Percentiles rank a stretch among this genome's conserved stretches.
Evolutionary conservation across 2,888 invertebrate species (phyloP).

Genomic region (Pheosia gnoma): DNA sequence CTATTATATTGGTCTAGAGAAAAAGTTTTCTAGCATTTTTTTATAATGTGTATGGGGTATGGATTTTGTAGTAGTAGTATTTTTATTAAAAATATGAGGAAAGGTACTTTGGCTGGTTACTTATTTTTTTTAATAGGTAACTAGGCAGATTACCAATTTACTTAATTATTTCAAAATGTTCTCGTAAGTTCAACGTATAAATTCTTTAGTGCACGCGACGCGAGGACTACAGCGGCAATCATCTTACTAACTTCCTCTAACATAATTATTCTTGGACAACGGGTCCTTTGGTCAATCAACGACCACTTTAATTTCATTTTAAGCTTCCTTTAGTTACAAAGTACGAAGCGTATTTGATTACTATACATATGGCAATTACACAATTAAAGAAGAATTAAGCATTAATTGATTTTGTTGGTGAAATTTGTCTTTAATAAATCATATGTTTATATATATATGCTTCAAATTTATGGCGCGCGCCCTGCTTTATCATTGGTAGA

Average conservation of each 20-base stretch:
- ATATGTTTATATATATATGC: constrained; percentile 13
- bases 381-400: constrained; percentile 12
- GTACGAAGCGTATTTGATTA: constrained; percentile 54
- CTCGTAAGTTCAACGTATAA: background rate
- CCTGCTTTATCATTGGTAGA: constrained; percentile 13
- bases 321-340: constrained; percentile 65
- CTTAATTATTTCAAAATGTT: no score
- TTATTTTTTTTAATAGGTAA: no score
- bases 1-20: no score
- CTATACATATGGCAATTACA: constrained; percentile 24
- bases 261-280: constrained; percentile 73
- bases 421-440: constrained; percentile 27
- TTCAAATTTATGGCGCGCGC: constrained; percentile 33
- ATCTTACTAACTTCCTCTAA: constrained; percentile 69
- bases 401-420: constrained; percentile 15
- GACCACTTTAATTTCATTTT: constrained; percentile 74
- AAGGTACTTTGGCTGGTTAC: no score
- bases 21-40: no score
- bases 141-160: no score
- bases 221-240: constrained; percentile 28
- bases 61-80: no score
- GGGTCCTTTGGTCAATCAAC: constrained; percentile 77
- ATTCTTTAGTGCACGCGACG: constrained; percentile 15
- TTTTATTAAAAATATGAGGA: no score
- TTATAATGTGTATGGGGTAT: no score